Percentiles rank a stretch among this genome's conserved stretches.
phyloP scores from a whole-genome alignment of 2,888 invertebrate genomes.

The Tridacna crocea region DNA sequence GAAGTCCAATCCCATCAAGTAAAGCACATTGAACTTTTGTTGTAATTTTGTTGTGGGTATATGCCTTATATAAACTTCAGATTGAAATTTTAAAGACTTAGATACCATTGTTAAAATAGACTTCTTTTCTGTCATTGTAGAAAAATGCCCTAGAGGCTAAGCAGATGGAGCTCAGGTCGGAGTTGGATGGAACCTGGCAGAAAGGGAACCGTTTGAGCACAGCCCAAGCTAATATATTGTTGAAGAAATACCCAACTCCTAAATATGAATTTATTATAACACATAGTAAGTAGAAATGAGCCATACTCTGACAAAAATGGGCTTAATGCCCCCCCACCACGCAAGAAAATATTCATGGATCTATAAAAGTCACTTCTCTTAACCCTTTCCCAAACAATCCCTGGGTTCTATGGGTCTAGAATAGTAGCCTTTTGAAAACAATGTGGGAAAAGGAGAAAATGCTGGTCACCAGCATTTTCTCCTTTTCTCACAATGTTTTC shows the following conservation, averaged over 20 bases:
- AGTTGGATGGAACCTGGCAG: conserved; percentile 13
- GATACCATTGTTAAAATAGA: background rate
- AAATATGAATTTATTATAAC: conserved; percentile 16
- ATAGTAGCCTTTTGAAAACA: too few relatives aligned
- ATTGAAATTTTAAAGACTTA: too few relatives aligned
- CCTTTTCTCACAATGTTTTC: too few relatives aligned
- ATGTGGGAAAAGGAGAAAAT: too few relatives aligned
- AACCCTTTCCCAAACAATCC: too few relatives aligned
- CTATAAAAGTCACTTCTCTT: background rate
- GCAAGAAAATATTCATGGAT: background rate
- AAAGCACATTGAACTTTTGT: too few relatives aligned
- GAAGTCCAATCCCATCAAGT: too few relatives aligned
- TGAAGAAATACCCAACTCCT: background rate
- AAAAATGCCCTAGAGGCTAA: background rate
- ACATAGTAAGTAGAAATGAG: background rate
- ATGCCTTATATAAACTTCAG: too few relatives aligned
- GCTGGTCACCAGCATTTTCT: too few relatives aligned
- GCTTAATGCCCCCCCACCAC: background rate
- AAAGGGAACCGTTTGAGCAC: background rate
- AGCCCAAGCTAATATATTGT: conserved; percentile 6
- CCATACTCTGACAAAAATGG: background rate
- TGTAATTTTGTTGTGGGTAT: too few relatives aligned
- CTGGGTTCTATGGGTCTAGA: too few relatives aligned
- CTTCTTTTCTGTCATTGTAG: background rate
- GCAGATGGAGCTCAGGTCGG: background rate